Conservation (phyloP, 1,140 invertebrate genomes). For the Cyphomyrmex costatus region DNA sequence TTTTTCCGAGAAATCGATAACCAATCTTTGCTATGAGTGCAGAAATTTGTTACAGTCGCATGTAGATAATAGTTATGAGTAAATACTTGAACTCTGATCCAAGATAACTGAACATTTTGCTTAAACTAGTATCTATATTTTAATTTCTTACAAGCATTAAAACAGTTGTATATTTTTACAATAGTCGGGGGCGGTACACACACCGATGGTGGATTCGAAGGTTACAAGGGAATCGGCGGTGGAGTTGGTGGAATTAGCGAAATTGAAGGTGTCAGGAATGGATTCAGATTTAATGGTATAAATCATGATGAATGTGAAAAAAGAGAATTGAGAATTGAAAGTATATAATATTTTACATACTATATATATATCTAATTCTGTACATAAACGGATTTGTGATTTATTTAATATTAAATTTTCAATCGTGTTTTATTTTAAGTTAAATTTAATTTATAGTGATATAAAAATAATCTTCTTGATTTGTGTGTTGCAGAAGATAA, state of each 20-base stretch:
- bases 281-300: too few species aligned
- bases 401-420: not conserved
- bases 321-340: not conserved
- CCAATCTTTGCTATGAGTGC: slow-evolving; percentile 2
- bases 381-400: not conserved
- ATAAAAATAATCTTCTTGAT: not conserved
- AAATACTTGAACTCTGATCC: slow-evolving; percentile 39
- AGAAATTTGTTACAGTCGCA: not conserved
- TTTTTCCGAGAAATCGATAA: slow-evolving; percentile 24
- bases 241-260: too few species aligned
- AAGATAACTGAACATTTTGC: slow-evolving; percentile 41
- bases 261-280: too few species aligned
- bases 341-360: not conserved
- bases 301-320: too few species aligned
- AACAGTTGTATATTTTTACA: not conserved
- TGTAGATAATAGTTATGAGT: slow-evolving; percentile 4
- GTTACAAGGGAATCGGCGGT: too few species aligned
- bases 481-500: slow-evolving; percentile 30
- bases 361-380: not conserved
- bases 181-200: too few species aligned
- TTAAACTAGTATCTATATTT: not conserved
- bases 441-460: not conserved
- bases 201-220: too few species aligned
- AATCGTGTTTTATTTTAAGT: too few species aligned
- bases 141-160: not conserved